Conservation (phyloP, 2,888 invertebrate genomes). For the Isotomurus palustris region DNA sequence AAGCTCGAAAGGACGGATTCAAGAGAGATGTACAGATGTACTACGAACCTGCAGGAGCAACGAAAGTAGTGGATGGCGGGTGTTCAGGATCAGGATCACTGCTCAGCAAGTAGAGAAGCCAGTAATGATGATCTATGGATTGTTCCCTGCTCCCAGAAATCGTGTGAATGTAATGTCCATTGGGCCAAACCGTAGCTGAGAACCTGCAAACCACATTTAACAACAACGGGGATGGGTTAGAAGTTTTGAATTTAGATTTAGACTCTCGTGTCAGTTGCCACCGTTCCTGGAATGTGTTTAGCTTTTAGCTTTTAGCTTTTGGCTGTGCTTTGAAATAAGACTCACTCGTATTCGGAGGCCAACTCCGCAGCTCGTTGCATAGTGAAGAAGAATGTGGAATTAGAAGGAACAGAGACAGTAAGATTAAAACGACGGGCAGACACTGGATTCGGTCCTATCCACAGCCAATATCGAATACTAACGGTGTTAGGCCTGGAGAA, state of each 20-base stretch:
- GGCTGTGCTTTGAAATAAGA: no score
- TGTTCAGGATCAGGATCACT: constrained; percentile 72
- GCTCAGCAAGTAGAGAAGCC: constrained; percentile 78
- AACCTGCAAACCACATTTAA: no score
- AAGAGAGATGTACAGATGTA: no score
- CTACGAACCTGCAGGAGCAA: constrained; percentile 76
- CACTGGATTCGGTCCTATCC: constrained; percentile 76
- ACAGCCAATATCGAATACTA: constrained; percentile 76
- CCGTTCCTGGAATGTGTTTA: no score
- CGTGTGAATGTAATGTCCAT: constrained; percentile 86
- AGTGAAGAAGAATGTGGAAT: constrained; percentile 61
- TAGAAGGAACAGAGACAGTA: constrained; percentile 68
- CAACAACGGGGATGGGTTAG: constrained; percentile 47
- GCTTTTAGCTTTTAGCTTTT: no score
- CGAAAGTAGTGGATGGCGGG: constrained; percentile 80
- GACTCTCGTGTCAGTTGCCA: neutral
- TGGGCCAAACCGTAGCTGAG: constrained; percentile 83
- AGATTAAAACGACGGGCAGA: constrained; percentile 71
- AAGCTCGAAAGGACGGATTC: no score
- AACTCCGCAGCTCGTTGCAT: constrained; percentile 73
- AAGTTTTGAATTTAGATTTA: neutral
- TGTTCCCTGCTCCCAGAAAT: constrained; percentile 73
- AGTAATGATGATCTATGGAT: constrained; percentile 79
- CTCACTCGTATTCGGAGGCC: constrained; percentile 7
- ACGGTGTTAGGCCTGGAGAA: constrained; percentile 33